A percentile compares a stretch with the other conserved stretches of the same genome.
phyloP scores from a whole-genome alignment of 2,797 vertebrate genomes.

The Coranthus polyacanthus region DNA sequence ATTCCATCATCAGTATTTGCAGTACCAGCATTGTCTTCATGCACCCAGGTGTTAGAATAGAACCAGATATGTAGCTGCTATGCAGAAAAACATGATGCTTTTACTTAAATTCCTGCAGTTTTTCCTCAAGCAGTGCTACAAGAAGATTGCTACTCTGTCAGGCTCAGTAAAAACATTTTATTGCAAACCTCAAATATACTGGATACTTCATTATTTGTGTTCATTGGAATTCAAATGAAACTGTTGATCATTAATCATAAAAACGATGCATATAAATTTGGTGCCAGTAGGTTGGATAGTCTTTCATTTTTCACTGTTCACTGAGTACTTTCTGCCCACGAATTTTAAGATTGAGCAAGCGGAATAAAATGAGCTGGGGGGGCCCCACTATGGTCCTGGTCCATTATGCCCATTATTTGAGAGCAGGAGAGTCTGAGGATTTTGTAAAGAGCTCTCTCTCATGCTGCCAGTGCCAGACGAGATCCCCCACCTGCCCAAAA shows the following conservation, averaged over 20 bases:
- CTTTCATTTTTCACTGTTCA: slow-evolving; percentile 44
- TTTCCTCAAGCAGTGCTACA: slow-evolving; percentile 32
- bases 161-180: slow-evolving; percentile 8
- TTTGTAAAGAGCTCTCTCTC: slow-evolving; percentile 25
- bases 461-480: slow-evolving; percentile 13
- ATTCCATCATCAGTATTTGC: neutral
- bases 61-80: slow-evolving; percentile 6
- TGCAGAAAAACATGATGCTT: slow-evolving; percentile 17
- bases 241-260: slow-evolving; percentile 38
- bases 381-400: neutral
- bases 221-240: slow-evolving; percentile 32
- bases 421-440: slow-evolving; percentile 24
- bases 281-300: slow-evolving; percentile 6
- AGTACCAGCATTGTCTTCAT: neutral
- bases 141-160: slow-evolving; percentile 25
- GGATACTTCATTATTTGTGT: slow-evolving; percentile 25
- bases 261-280: slow-evolving; percentile 21
- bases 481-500: slow-evolving; percentile 43
- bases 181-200: slow-evolving; percentile 17
- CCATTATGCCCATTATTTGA: slow-evolving; percentile 30
- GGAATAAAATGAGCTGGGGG: slow-evolving; percentile 33
- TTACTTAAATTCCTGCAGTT: slow-evolving; percentile 14
- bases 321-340: slow-evolving; percentile 16
- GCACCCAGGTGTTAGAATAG: neutral
- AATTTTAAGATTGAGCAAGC: slow-evolving; percentile 34